Percentiles rank a stretch among this genome's conserved stretches.
Evolutionary conservation across 2,888 invertebrate species (phyloP).

Genomic region (Phasia obesa): DNA sequence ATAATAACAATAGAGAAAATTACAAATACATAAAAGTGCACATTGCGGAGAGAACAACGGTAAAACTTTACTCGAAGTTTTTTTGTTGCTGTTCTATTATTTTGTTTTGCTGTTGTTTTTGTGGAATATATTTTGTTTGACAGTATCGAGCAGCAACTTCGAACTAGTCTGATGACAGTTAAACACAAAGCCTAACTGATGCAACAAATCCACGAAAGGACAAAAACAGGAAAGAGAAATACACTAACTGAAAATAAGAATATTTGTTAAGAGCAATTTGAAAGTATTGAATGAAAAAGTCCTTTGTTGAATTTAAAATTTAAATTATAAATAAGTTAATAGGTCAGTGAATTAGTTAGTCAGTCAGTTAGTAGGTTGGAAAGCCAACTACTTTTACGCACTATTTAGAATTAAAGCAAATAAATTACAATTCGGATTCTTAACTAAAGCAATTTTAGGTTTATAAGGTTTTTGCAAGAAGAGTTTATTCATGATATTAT

Average conservation of each 20-base stretch:
- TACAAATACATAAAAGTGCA: constrained; percentile 55
- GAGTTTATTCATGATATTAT: constrained; percentile 1
- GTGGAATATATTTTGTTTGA: constrained; percentile 44
- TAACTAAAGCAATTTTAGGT: not conserved
- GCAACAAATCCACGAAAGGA: constrained; percentile 61
- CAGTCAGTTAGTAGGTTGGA: constrained; percentile 26
- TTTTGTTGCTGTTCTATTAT: constrained; percentile 43
- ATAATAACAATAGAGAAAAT: constrained; percentile 62
- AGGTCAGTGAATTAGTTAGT: constrained; percentile 15
- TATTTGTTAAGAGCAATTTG: not conserved
- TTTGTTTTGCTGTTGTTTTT: constrained; percentile 38
- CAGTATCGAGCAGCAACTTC: constrained; percentile 25
- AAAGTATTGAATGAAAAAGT: constrained; percentile 27
- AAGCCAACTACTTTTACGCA: constrained; percentile 31
- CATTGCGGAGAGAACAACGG: constrained; percentile 64
- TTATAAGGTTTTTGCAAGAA: not conserved
- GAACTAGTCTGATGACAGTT: constrained; percentile 69
- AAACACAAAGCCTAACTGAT: constrained; percentile 68
- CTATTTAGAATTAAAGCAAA: constrained; percentile 22
- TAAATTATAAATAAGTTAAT: constrained; percentile 16
- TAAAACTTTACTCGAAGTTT: constrained; percentile 16
- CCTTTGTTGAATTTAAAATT: not conserved
- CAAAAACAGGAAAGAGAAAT: not conserved
- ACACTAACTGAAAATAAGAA: constrained; percentile 33
- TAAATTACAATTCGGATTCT: constrained; percentile 13